A percentile compares a stretch with the other conserved stretches of the same genome.
These are phyloP conservation scores for Pseudorhombus dupliciocellatus DNA, from an alignment of 2,113 vertebrate species.

Conservation along the genomic window DNA sequence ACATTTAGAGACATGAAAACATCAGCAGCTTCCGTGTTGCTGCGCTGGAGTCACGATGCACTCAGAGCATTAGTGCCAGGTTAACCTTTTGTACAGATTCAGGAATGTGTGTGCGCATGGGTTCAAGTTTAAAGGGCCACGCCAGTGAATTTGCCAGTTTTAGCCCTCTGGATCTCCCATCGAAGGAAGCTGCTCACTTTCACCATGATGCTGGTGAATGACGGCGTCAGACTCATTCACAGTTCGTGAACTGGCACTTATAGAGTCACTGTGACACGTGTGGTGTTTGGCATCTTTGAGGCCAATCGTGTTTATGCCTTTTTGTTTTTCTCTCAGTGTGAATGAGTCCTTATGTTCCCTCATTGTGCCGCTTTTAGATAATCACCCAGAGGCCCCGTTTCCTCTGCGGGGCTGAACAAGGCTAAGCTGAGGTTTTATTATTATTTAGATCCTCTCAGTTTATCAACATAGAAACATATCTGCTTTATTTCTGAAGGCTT, in stretches of 20 bases:
- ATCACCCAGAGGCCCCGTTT: constrained; percentile 46
- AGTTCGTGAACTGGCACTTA: background rate
- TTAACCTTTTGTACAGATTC: constrained; percentile 38
- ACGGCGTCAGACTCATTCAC: background rate
- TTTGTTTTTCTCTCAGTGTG: constrained; percentile 34
- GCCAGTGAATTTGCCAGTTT: background rate
- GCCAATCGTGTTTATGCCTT: background rate
- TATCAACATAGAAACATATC: constrained; percentile 19
- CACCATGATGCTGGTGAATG: background rate
- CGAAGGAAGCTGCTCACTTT: too few species aligned
- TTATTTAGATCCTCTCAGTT: background rate
- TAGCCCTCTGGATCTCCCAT: too few species aligned
- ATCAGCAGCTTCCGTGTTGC: background rate
- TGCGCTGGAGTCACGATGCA: background rate
- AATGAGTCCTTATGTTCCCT: constrained; percentile 26
- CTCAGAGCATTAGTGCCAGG: constrained; percentile 32
- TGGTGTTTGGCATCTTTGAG: background rate
- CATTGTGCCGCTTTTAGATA: constrained; percentile 42
- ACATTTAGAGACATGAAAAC: background rate
- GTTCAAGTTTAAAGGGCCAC: background rate
- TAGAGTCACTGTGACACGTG: background rate
- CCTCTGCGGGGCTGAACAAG: constrained; percentile 11
- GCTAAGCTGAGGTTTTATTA: constrained; percentile 18
- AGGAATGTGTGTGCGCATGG: constrained; percentile 45
- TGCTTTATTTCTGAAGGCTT: background rate